Base-by-base conservation (phyloP, 2,797 vertebrate genomes). In the Odontamblyopus rebecca region DNA sequence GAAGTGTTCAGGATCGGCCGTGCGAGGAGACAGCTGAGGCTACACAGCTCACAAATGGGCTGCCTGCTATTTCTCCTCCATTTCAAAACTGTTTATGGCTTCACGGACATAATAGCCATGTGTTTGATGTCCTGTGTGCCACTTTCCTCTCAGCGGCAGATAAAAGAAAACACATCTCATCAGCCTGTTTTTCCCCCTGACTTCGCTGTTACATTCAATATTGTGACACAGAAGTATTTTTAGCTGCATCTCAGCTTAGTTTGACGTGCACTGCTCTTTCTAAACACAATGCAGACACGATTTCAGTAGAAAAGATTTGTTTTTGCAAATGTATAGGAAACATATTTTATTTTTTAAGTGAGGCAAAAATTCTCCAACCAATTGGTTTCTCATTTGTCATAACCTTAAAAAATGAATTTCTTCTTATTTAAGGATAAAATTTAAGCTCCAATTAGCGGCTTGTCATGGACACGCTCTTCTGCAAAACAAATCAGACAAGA, bases 1-100 rank as follows among this genome's bases (percentile, higher is more conserved):
- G 86, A 80, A 73, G 27, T 88, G 85, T 85, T 87, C 80, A 78
- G 72, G 83, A 82, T 71, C 80, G 70, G 75, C 78, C 82, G 86
- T 84, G 84, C 80, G 82, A 87, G 83, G 84, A 91, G 83, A 83
- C 84, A 87, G 85, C 88, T 82, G 81, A 85, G 78, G 71, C 79
- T 61, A 41, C 66, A 74, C 68, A 74, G 72, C 51, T 71, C 78
- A 77, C 78, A 86, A 62, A 80, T 56, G 74, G 67, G 76, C 76
- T 74, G 78, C 67, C 70, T 69, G 81, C 77, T 85, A 85, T 91
- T 91, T 88, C 81, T 80, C 82, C 80, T 89, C 88, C 78, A 88
- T 92, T 91, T 85, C 74, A 82, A 64, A 86, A 74, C 77, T 65
- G 74, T 80, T 71, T 78, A 72, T 63, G 71, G 80, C 85, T 78